A percentile compares a stretch with the other conserved stretches of the same genome.
These are phyloP conservation scores for Siderastrea radians DNA, from an alignment of 92 coral and sea anemone genomes.

Conservation along the genomic window DNA sequence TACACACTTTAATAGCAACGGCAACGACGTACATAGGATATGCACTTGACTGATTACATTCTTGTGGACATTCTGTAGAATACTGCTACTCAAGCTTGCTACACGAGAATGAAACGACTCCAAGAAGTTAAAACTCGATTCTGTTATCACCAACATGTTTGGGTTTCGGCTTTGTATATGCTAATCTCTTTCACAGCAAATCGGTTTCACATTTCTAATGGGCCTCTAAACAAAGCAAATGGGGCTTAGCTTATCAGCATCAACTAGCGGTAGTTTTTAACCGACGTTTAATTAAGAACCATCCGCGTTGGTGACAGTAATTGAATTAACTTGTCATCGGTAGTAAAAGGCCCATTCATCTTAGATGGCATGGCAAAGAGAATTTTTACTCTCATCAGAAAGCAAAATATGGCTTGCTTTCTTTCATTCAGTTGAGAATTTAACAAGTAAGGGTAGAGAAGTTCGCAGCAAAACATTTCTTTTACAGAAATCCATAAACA, in stretches of 20 bases:
- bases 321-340: conserved; percentile 71
- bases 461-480: background rate
- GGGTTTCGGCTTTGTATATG: conserved; percentile 1
- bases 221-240: conserved; percentile 11
- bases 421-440: background rate
- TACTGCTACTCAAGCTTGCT: background rate
- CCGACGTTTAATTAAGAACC: conserved; percentile 45
- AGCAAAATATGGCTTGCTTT: background rate
- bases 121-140: background rate
- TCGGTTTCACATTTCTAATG: conserved; percentile 16
- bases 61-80: no score
- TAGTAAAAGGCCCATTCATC: conserved; percentile 55
- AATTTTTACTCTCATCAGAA: conserved; percentile 3
- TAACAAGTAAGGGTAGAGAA: background rate
- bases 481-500: background rate
- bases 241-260: conserved; percentile 29
- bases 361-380: conserved; percentile 3
- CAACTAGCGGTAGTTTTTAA: conserved; percentile 29
- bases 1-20: background rate
- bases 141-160: background rate
- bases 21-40: background rate
- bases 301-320: conserved; percentile 62
- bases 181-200: background rate
- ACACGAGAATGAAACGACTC: background rate
- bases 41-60: no score